Percentiles rank a stretch among this genome's conserved stretches.
phyloP scores from a whole-genome alignment of 2,797 vertebrate species.

The Sandelia bainsii region DNA sequence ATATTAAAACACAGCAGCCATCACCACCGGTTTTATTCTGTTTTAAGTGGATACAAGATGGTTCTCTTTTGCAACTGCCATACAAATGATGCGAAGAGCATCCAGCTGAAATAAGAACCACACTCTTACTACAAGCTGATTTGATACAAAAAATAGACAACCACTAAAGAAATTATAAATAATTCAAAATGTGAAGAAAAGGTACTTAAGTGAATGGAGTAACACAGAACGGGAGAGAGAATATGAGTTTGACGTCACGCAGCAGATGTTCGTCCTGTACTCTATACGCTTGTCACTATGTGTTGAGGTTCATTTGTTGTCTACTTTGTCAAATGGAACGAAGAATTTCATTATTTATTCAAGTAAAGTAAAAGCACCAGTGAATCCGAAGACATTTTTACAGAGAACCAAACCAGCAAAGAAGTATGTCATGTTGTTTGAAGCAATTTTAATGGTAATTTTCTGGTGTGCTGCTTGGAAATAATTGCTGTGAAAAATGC shows the following conservation, averaged over 20 bases:
- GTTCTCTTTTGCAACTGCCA: conserved; percentile 18
- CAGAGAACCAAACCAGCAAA: conserved; percentile 39
- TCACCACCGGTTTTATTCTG: neutral
- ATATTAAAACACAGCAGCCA: conserved; percentile 26
- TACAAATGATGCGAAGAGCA: conserved; percentile 19
- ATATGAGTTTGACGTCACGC: conserved; percentile 42
- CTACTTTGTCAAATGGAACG: conserved; percentile 46
- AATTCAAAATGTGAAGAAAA: conserved; percentile 25
- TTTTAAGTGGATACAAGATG: conserved; percentile 14
- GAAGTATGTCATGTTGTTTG: conserved; percentile 61
- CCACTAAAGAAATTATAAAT: conserved; percentile 20
- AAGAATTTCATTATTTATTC: conserved; percentile 63
- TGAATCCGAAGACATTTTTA: conserved; percentile 36
- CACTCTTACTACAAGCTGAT: conserved; percentile 22
- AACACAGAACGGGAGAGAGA: neutral
- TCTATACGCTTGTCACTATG: conserved; percentile 44
- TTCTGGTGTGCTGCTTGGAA: conserved; percentile 71
- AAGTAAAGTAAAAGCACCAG: conserved; percentile 41
- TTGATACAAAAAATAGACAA: conserved; percentile 20
- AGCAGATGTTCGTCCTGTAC: conserved; percentile 58
- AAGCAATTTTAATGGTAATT: conserved; percentile 72
- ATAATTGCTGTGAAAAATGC: conserved; percentile 78
- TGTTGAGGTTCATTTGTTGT: conserved; percentile 54
- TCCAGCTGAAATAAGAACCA: conserved; percentile 21
- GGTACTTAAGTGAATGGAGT: conserved; percentile 6